Evolutionary conservation across 1,140 invertebrate genomes (phyloP), one percentile per base, ranked within the genome.

Genomic region (Drosophila truncata): DNA sequence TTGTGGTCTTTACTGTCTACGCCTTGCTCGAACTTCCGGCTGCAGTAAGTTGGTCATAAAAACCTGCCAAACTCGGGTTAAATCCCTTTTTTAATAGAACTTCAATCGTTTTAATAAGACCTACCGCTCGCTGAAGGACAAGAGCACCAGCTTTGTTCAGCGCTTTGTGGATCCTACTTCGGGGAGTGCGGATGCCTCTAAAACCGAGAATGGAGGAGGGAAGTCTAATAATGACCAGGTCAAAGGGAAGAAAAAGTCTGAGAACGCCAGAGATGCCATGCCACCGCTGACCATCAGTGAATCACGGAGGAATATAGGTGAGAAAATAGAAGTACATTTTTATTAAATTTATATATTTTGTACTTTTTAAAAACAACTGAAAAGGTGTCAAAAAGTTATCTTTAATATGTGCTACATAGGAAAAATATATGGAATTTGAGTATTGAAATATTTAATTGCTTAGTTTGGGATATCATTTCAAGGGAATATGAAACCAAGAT

Each of bases 1-100:
- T 97, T 90, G 93, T 97, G 39, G 96, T 96, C 0, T 94, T 96
- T 18, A 96, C 96, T 8, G 94, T 96, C 13, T 96, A 96, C 82
- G 96, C 96, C 2, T 92, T 96, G 78, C 92, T 96, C 61, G 96
- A 96, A 84, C 79, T 95, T 91, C 84, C 81, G 25, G 80, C 90
- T 37, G 74, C 91, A 41, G 91, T 92, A 72, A 82, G 90, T 81
- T 50, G 33, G 49, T 59, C 35, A n/a, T 3, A 11, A 4, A 41
- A 29, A 41, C 3, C 20, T 14, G 0, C 1, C 2, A 27, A 29
- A 60, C 52, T 23, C 42, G 37, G 20, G 31, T 39, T 72, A 60
- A 72, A 72, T 50, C 41, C 35, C 18, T n/a, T 52, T 59, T 61
- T 50, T 91, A 81, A 11, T 54, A 92, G 91, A 92, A 76, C 49